Evolutionary conservation across 2,797 vertebrate genomes (phyloP), one percentile per base, ranked within the genome.

Genomic region (Rhyacichthys aspro): DNA sequence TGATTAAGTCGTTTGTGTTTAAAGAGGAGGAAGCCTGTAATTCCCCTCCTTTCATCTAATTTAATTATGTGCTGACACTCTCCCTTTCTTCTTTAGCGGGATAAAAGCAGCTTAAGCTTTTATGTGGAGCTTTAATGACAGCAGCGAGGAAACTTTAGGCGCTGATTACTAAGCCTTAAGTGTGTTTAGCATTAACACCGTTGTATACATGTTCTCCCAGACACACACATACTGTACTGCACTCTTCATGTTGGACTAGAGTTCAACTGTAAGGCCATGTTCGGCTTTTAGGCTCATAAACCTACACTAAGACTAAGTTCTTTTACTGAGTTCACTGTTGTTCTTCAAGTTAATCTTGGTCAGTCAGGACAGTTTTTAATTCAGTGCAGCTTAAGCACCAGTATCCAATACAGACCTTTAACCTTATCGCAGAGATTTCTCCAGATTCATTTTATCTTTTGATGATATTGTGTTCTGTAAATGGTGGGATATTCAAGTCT

Each of bases 101-200:
- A 89, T 88, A 87, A 90, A 89, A 88, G 82, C 85, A 89, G 86
- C 86, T 90, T 87, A 86, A 75, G 83, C 79, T 90, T 89, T 89
- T 90, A 87, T 89, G 85, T 82, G 67, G 70, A 72, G 82, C 82
- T 83, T 87, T 87, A 89, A 90, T 88, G 86, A 82, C 84, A 78
- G 82, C 66, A 15, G 64, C 70, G 50, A 77, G 69, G 69, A 84
- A 90, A 88, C 82, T 87, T 88, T 82, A 85, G 73, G 76, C 68
- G 32, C 72, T 76, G 78, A 86, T 85, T 88, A 78, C 75, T 76
- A 71, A 64, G 82, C 83, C 74, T 87, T 80, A 78, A 88, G 85
- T 83, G 84, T 82, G 80, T 88, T 87, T 80, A 85, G 86, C 74
- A 72, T 70, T 36, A 77, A 78, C 66, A 55, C 63, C 55, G 61